Percentiles rank a stretch among this genome's conserved stretches.
Conservation (phyloP, 2,113 vertebrate genomes). For the Chionomys nivalis region DNA sequence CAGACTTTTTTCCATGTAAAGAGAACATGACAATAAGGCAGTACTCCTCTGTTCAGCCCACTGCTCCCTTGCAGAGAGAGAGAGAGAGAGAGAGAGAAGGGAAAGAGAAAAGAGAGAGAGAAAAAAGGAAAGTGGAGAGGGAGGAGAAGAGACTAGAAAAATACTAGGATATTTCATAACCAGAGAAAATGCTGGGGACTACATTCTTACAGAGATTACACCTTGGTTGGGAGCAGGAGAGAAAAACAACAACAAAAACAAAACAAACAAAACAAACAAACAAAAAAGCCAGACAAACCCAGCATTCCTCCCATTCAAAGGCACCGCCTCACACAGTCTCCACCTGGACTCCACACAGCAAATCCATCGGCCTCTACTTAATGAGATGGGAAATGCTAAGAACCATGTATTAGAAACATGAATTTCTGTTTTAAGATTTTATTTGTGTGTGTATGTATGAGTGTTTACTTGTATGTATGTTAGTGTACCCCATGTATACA, state of each 20-base stretch:
- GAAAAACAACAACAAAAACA: too few species aligned
- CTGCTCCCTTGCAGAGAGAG: not conserved
- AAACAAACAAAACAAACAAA: too few species aligned
- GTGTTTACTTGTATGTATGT: too few species aligned
- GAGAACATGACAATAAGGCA: not conserved
- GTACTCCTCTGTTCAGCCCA: not conserved
- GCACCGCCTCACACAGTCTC: too few species aligned
- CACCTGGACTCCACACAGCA: too few species aligned
- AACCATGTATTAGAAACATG: too few species aligned
- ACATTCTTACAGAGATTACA: not conserved
- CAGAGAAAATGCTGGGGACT: not conserved
- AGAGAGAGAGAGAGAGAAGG: too few species aligned
- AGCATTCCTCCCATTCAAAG: not conserved
- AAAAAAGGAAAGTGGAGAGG: not conserved
- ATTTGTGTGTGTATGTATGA: too few species aligned
- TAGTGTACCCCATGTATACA: too few species aligned
- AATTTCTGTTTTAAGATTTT: too few species aligned
- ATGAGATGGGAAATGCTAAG: too few species aligned
- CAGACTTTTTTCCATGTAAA: not conserved
- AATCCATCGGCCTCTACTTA: too few species aligned
- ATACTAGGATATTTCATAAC: not conserved
- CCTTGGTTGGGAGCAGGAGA: not conserved
- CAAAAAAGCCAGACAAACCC: not conserved
- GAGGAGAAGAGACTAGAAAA: not conserved
- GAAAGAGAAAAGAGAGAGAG: not conserved